A percentile compares a stretch with the other conserved stretches of the same genome.
Evolutionary conservation across 2,113 vertebrate species (phyloP).

Genomic region (Isurus oxyrinchus): DNA sequence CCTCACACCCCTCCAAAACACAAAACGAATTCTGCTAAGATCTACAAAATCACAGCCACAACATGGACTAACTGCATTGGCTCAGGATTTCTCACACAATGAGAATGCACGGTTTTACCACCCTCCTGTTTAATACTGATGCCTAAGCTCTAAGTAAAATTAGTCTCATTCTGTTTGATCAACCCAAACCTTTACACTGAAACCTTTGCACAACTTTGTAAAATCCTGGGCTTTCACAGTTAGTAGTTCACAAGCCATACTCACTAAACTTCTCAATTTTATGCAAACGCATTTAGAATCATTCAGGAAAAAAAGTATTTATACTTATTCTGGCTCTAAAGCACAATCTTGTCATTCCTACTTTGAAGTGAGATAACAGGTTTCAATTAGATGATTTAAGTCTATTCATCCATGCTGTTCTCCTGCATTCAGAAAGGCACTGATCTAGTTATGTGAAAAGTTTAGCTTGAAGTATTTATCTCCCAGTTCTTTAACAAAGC

Average conservation of each 20-base stretch:
- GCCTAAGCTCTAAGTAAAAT: not conserved
- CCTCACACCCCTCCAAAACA: conserved; percentile 65
- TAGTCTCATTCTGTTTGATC: not conserved
- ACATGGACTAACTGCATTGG: conserved; percentile 65
- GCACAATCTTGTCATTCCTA: conserved; percentile 66
- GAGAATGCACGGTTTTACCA: not conserved
- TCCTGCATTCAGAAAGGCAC: conserved; percentile 72
- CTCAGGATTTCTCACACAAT: conserved; percentile 54
- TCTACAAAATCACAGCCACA: conserved; percentile 58
- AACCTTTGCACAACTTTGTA: conserved; percentile 41
- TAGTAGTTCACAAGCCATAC: conserved; percentile 68
- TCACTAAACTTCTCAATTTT: conserved; percentile 51
- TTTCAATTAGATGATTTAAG: conserved; percentile 55
- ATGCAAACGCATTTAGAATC: conserved; percentile 51
- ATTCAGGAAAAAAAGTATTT: conserved; percentile 66
- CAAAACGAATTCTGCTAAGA: conserved; percentile 57
- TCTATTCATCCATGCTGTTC: conserved; percentile 65
- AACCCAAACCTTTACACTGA: conserved; percentile 16
- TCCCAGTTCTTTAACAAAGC: conserved; percentile 59
- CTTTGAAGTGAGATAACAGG: conserved; percentile 52
- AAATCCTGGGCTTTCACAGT: conserved; percentile 61
- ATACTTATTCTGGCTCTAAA: conserved; percentile 59
- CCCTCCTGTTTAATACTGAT: conserved; percentile 12
- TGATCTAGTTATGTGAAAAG: conserved; percentile 51
- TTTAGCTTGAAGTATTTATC: conserved; percentile 51